phyloP scores from a whole-genome alignment of 2,797 vertebrate species.

The Alosa sapidissima region DNA sequence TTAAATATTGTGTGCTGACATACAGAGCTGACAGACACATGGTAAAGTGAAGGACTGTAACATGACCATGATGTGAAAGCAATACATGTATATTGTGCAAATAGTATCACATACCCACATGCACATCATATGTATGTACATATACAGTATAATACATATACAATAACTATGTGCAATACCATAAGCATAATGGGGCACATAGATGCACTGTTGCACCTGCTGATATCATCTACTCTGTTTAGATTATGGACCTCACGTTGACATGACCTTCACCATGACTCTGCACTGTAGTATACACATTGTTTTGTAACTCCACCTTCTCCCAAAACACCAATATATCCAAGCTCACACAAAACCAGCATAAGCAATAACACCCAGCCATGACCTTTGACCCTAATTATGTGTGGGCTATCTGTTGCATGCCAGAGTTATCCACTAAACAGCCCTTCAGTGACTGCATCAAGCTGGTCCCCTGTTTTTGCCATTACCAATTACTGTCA shows the following conservation, averaged over 20 bases:
- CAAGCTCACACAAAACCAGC: neutral
- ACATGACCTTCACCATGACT: neutral
- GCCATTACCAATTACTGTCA: constrained; percentile 19
- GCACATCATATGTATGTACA: neutral
- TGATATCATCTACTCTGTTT: neutral
- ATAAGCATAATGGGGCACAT: too few relatives aligned
- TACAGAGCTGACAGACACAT: neutral
- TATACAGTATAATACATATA: too few relatives aligned
- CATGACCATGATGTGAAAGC: neutral
- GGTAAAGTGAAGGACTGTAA: neutral
- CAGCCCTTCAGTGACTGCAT: neutral
- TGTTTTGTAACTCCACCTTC: neutral
- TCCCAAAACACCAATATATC: neutral
- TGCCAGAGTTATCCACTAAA: neutral
- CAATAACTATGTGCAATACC: too few relatives aligned
- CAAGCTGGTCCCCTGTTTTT: neutral
- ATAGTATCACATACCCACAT: neutral
- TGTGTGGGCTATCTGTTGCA: neutral
- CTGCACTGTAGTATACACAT: neutral
- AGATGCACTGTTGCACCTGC: neutral
- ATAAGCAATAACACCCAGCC: neutral
- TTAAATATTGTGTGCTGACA: constrained; percentile 4
- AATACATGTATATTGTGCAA: neutral
- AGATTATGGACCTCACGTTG: neutral
- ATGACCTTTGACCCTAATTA: neutral